Conservation (phyloP, 2,888 invertebrate genomes). For the Spilosoma lubricipeda region DNA sequence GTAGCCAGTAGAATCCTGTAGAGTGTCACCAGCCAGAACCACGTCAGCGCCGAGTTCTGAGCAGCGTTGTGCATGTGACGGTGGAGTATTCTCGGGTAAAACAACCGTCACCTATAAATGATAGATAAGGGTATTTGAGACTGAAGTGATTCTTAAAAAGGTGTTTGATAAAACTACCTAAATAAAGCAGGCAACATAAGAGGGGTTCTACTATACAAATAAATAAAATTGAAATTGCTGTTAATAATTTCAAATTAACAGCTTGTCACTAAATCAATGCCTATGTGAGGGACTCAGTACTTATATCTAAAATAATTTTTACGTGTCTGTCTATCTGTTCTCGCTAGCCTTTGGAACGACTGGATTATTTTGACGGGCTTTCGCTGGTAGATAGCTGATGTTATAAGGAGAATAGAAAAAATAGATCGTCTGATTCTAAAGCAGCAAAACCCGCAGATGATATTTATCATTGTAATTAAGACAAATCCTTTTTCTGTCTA, state of each 20-base stretch:
- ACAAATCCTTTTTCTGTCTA: background rate
- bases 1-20: slow-evolving; percentile 66
- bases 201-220: background rate
- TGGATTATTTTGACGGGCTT: no score
- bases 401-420: no score
- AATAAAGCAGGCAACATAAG: background rate
- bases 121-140: background rate
- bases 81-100: slow-evolving; percentile 73
- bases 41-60: slow-evolving; percentile 79
- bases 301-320: no score
- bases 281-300: no score
- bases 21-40: slow-evolving; percentile 69
- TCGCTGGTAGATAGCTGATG: no score
- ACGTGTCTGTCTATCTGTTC: no score
- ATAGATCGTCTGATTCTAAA: no score
- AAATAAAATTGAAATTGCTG: no score
- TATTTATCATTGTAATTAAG: background rate
- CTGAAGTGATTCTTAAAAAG: background rate
- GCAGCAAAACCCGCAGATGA: no score
- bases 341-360: no score
- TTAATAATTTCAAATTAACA: no score
- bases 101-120: slow-evolving; percentile 75
- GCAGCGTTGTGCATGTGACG: slow-evolving; percentile 73
- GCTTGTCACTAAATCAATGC: no score
- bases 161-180: background rate